Evolutionary conservation across 2,888 invertebrate genomes (phyloP), one percentile per base, ranked within the genome.

Genomic region (Drosophila hamatofila): DNA sequence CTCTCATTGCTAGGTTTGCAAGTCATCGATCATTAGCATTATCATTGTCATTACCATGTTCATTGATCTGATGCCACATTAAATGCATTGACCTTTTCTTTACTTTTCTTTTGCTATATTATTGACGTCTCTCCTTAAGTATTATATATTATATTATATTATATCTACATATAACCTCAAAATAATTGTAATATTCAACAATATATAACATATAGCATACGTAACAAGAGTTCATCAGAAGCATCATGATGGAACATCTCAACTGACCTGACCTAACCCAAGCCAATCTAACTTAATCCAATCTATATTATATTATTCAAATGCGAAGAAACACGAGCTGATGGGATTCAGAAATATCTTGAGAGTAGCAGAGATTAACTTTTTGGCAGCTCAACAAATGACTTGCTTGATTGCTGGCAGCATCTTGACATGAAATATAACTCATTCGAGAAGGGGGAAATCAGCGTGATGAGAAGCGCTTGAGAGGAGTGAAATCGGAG

Each of bases 381-480:
- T 35, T 46, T 27, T 25, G 30, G 18, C 9, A 16, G 30, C 37
- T 16, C 16, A 18, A 58, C 37, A 37, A 52, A 39, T 30, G 23
- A 1, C 11, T 14, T 4, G 54, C 46, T 54, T 68, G 69, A 66
- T 66, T 54, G 30, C 68, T 39, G 35, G 18, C 49, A 44, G 33
- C 57, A n/a, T n/a, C 41, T 35, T 14, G 57, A 35, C 44, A 35
- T 33, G 25, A 51, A 35, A 35, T 41, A 42, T 23, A n/a, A 30
- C 21, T 30, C 21, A 11, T 16, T 16, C 16, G 23, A 23, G 14
- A 1, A 8, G 18, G 16, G 12, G 48, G n/a, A 27, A 7, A 18
- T 18, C 48, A 12, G 30, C 48, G n/a, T 18, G 11, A 21, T 21
- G 21, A 7, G 14, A 9, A n/a, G 8, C 12, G 44, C 12, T 2